phyloP scores from a whole-genome alignment of 2,888 invertebrate species.

The Ectobius pallidus region DNA sequence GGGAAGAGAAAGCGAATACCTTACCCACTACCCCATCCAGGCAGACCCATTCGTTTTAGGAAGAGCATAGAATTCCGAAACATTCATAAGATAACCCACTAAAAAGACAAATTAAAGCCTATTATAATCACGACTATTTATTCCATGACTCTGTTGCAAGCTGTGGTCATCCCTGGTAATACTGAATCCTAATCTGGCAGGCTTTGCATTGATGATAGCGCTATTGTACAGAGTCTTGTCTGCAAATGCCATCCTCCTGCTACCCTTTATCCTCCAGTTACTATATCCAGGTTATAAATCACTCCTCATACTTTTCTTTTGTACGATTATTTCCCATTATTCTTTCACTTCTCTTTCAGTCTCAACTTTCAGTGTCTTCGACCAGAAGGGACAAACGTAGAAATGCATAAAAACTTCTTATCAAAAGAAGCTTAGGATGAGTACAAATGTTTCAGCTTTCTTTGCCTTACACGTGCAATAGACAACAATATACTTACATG shows the following conservation, averaged over 20 bases:
- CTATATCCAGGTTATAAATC: slow-evolving; percentile 20
- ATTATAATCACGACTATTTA: too few species aligned
- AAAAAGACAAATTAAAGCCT: too few species aligned
- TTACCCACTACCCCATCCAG: too few species aligned
- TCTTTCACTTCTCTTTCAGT: slow-evolving; percentile 16
- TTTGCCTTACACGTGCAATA: too few species aligned
- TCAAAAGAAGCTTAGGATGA: slow-evolving; percentile 18
- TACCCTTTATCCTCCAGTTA: background rate
- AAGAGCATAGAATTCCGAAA: too few species aligned
- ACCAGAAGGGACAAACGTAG: slow-evolving; percentile 14
- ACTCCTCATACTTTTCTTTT: slow-evolving; percentile 14
- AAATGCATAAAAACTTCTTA: background rate
- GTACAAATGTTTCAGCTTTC: slow-evolving; percentile 3
- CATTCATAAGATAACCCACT: too few species aligned
- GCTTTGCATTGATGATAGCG: background rate
- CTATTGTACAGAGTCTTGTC: background rate
- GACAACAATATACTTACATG: too few species aligned
- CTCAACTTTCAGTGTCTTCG: slow-evolving; percentile 26
- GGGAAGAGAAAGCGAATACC: too few species aligned
- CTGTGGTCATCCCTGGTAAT: slow-evolving; percentile 7
- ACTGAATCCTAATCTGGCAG: too few species aligned
- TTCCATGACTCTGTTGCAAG: too few species aligned
- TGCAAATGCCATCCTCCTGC: slow-evolving; percentile 2
- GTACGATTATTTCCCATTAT: slow-evolving; percentile 23
- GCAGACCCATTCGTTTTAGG: too few species aligned